These are phyloP conservation scores for Spodoptera littoralis DNA, from an alignment of 2,888 invertebrate species.

Conservation along the genomic window DNA sequence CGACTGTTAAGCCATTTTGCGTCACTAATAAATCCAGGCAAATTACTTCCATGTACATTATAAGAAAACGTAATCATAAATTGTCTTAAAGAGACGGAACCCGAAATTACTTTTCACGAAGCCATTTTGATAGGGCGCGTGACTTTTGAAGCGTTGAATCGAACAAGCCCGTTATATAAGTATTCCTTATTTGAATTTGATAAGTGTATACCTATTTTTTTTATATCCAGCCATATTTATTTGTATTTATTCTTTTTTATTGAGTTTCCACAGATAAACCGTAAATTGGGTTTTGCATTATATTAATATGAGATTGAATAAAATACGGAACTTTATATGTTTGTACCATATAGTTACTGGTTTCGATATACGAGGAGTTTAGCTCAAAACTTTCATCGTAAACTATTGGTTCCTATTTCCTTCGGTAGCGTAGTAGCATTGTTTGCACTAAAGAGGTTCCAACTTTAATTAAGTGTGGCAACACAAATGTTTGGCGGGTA, in stretches of 20 bases:
- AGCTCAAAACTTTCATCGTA: conserved; percentile 14
- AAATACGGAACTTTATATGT: background rate
- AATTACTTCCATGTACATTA: conserved; percentile 59
- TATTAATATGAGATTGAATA: background rate
- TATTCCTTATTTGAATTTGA: conserved; percentile 28
- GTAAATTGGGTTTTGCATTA: background rate
- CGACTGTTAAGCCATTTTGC: conserved; percentile 56
- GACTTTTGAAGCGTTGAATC: conserved; percentile 19
- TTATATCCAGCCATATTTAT: background rate
- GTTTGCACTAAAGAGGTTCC: conserved; percentile 25
- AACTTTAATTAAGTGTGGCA: conserved; percentile 50
- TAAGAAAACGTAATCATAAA: conserved; percentile 40
- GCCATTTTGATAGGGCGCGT: conserved; percentile 1
- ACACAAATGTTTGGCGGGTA: conserved; percentile 34
- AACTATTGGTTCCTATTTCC: conserved; percentile 13
- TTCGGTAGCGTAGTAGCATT: conserved; percentile 3
- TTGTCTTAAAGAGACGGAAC: conserved; percentile 15
- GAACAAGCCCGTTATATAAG: conserved; percentile 1
- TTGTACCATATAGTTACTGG: too few species aligned
- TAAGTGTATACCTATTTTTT: background rate
- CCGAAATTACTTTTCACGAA: conserved; percentile 25
- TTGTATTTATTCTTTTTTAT: background rate
- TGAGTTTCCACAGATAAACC: too few species aligned
- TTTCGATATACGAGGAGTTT: background rate
- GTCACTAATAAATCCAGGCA: conserved; percentile 64